phyloP scores from a whole-genome alignment of 2,888 invertebrate species.

The Sarcophaga variegata region DNA sequence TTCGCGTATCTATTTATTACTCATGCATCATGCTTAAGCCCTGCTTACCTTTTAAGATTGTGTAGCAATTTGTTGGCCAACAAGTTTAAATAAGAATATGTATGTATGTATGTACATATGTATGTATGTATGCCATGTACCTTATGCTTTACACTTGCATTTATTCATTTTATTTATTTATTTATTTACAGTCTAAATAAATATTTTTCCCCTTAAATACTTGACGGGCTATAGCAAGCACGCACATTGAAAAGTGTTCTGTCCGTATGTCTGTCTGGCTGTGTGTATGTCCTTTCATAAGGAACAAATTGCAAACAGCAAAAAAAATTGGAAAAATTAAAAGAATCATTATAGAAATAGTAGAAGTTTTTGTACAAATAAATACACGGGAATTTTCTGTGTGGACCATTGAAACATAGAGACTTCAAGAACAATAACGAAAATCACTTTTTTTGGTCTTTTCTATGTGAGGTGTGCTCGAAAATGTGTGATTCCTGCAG shows the following conservation, averaged over 20 bases:
- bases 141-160: not conserved
- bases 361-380: not conserved
- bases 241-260: not conserved
- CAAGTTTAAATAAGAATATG: constrained; percentile 72
- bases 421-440: no score
- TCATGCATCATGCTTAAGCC: constrained; percentile 38
- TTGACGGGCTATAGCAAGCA: not conserved
- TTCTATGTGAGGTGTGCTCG: no score
- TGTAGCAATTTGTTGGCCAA: constrained; percentile 79
- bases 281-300: no score
- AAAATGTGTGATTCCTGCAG: no score
- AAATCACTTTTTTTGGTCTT: no score
- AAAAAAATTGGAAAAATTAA: no score
- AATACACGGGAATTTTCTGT: no score
- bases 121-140: not conserved
- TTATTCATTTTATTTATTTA: constrained; percentile 8
- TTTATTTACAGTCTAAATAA: not conserved
- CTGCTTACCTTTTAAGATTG: constrained; percentile 28
- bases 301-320: no score
- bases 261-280: not conserved
- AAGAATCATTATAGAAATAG: not conserved
- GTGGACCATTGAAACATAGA: no score
- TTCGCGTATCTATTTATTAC: constrained; percentile 62
- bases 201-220: not conserved
- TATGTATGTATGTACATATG: not conserved